A percentile compares a stretch with the other conserved stretches of the same genome.
Evolutionary conservation across 2,797 vertebrate genomes (phyloP).

Genomic region (Pteronotus mesoamericanus): DNA sequence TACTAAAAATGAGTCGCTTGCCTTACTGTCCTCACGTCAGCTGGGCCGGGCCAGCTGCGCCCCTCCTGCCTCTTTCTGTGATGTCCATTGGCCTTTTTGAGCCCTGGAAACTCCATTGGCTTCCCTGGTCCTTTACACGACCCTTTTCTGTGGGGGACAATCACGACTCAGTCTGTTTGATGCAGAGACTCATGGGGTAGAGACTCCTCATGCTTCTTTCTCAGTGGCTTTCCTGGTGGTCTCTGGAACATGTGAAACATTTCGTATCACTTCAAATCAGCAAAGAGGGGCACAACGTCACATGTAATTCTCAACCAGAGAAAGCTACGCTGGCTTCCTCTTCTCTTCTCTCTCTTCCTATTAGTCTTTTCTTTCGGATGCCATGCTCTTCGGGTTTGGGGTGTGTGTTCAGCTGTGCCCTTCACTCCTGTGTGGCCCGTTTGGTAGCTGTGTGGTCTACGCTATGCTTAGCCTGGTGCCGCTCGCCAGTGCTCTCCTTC

Average conservation of each 20-base stretch:
- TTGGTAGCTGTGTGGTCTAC: background rate
- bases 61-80: background rate
- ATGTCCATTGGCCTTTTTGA: background rate
- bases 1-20: background rate
- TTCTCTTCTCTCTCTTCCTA: background rate
- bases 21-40: accelerated
- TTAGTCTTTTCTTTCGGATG: background rate
- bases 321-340: background rate
- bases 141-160: no score
- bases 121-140: no score
- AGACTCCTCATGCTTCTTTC: background rate
- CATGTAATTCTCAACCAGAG: background rate
- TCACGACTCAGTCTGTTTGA: no score
- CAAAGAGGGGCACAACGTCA: background rate
- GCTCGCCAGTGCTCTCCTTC: no score
- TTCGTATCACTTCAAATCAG: background rate
- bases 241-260: background rate
- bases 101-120: no score
- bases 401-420: background rate
- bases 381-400: background rate
- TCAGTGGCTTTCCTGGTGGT: background rate
- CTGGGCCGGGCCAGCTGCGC: accelerated
- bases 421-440: background rate
- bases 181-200: no score
- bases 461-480: background rate